Evolutionary conservation across 2,113 vertebrate species (phyloP).

Genomic region (Ramphastos sulfuratus): DNA sequence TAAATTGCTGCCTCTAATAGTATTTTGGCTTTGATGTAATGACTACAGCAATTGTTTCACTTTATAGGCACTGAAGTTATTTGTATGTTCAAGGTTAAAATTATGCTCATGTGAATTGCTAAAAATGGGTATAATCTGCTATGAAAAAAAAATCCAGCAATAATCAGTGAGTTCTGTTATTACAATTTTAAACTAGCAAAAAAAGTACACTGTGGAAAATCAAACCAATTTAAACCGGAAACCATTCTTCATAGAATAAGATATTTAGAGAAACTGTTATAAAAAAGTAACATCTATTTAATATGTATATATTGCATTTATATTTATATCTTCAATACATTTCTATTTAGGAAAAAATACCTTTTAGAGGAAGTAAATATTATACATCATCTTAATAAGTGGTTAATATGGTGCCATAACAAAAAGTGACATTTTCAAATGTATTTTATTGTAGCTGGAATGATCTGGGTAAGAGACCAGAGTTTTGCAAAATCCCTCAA

Average conservation of each 20-base stretch:
- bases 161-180: not conserved
- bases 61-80: not conserved
- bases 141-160: not conserved
- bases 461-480: not conserved
- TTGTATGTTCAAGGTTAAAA: not conserved
- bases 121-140: not conserved
- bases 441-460: constrained; percentile 2
- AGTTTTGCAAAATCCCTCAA: constrained; percentile 3
- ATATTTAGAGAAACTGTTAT: not conserved
- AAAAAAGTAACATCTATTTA: not conserved
- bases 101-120: not conserved
- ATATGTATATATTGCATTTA: not conserved
- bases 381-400: not conserved
- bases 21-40: not conserved
- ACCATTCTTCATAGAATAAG: not conserved
- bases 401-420: not conserved
- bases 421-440: not conserved
- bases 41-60: not conserved
- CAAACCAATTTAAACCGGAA: not conserved
- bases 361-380: not conserved
- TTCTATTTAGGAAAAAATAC: not conserved
- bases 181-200: not conserved
- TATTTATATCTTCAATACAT: not conserved
- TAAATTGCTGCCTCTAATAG: not conserved
- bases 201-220: not conserved